Conservation (phyloP, 53 echinoderm and acorn worm species). For the Astropecten irregularis region DNA sequence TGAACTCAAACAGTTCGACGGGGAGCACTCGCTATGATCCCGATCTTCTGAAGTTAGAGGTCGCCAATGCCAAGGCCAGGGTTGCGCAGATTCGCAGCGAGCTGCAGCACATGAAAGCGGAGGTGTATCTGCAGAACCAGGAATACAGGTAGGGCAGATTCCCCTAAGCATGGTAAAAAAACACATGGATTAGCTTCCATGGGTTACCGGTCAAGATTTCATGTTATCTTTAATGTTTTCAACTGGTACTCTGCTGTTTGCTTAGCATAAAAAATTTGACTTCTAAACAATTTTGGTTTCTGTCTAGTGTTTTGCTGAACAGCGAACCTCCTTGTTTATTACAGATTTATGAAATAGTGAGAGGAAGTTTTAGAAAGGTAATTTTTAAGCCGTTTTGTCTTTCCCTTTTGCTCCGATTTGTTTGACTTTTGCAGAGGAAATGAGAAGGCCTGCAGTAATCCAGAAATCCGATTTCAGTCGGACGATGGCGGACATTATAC, state of each 20-base stretch:
- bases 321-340: too few species aligned
- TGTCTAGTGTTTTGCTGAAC: too few species aligned
- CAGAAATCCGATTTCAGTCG: slow-evolving; percentile 33
- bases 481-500: slow-evolving; percentile 26
- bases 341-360: too few species aligned
- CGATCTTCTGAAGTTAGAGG: slow-evolving; percentile 84
- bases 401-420: too few species aligned
- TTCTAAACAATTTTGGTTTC: too few species aligned
- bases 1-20: slow-evolving; percentile 89
- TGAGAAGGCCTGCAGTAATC: slow-evolving; percentile 40
- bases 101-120: slow-evolving; percentile 72
- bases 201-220: too few species aligned
- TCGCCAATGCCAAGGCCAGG: slow-evolving; percentile 81
- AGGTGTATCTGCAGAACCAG: slow-evolving; percentile 66
- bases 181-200: too few species aligned
- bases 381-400: too few species aligned
- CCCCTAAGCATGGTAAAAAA: background rate
- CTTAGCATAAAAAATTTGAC: too few species aligned
- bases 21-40: slow-evolving; percentile 96
- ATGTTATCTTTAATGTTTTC: too few species aligned
- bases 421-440: slow-evolving; percentile 40
- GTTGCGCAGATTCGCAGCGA: slow-evolving; percentile 86
- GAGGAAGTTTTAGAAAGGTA: too few species aligned
- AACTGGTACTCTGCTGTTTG: too few species aligned
- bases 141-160: slow-evolving; percentile 40